Evolutionary conservation across 2,888 invertebrate genomes (phyloP), one percentile per base, ranked within the genome.

Genomic region (Chrysomela aeneicollis): DNA sequence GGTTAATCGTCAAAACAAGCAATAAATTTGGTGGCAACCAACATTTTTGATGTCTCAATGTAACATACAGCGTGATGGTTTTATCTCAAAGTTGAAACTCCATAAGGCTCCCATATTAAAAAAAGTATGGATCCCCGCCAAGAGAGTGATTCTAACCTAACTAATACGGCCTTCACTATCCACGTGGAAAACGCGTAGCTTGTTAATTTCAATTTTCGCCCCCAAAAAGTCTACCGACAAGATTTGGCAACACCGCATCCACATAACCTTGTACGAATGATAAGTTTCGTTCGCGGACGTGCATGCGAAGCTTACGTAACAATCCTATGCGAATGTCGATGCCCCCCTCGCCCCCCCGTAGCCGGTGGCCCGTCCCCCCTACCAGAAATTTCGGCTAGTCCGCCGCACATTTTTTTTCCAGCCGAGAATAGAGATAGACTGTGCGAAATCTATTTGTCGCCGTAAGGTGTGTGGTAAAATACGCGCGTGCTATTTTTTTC

Each of bases 391-490:
- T 81, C 79, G 80, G 81, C 81, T 80, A 80, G 76, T 78, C 78
- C 69, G 71, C 63, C 76, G 76, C 76, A 75, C 76, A 77, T 76
- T 74, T 81, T 81, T 82, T 82, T 82, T 82, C 81, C 81, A 81
- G 81, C 82, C 81, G 78, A 79, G 81, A 81, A 80, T 81, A 81
- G 80, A 78, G 80, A 78, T 67, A 68, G 79, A 77, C 79, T 78
- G 26, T 26, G 81, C 79, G 77, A 78, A 76, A 79, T 18, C 22
- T 26, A 79, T 75, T 73, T 74, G 74, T 74, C 72, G 74, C 74
- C 75, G 65, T 70, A 64, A 64, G 5, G 3, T 69, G 53, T 58
- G 32, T 50, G 47, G 9, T 6, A 42, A 26, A 4, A n/a, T n/a
- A 15, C 47, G 47, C 17, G n/a, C 22, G 22, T 3, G 12, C 3